Evolutionary conservation across 1,140 invertebrate species (phyloP).

Genomic region (Nasonia vitripennis): DNA sequence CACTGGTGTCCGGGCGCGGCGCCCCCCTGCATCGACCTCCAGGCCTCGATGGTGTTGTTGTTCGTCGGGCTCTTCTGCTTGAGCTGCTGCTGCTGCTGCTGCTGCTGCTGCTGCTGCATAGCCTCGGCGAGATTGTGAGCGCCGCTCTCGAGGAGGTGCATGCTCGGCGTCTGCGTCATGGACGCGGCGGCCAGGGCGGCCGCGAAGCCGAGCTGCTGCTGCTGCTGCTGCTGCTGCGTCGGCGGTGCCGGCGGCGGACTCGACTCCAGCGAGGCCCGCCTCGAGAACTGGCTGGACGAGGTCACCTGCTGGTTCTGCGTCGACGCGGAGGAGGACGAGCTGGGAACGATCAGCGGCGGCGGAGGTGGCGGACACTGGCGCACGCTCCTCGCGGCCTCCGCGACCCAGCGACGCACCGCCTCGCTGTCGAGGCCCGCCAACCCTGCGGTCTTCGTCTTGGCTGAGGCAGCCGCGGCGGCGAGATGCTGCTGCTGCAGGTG

Average conservation of each 20-base stretch:
- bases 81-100: constrained; percentile 22
- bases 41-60: constrained; percentile 73
- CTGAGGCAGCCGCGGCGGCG: not conserved
- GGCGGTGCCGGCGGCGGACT: constrained; percentile 54
- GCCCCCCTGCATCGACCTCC: constrained; percentile 69
- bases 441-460: constrained; percentile 69
- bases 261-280: constrained; percentile 43
- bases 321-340: constrained; percentile 55
- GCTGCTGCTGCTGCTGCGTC: too few relatives aligned
- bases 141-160: constrained; percentile 72
- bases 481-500: constrained; percentile 14
- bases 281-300: constrained; percentile 23
- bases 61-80: constrained; percentile 73
- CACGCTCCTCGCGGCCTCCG: constrained; percentile 71
- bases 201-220: constrained; percentile 62
- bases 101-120: constrained; percentile 62
- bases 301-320: constrained; percentile 54
- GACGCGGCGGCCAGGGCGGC: constrained; percentile 62
- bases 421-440: constrained; percentile 74
- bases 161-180: constrained; percentile 73
- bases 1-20: constrained; percentile 64
- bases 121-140: constrained; percentile 67
- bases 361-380: constrained; percentile 57
- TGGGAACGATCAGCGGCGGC: constrained; percentile 59
- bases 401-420: constrained; percentile 74